Percentiles rank a stretch among this genome's conserved stretches.
phyloP scores from a whole-genome alignment of 2,888 invertebrate genomes.

The Zele albiditarsus region DNA sequence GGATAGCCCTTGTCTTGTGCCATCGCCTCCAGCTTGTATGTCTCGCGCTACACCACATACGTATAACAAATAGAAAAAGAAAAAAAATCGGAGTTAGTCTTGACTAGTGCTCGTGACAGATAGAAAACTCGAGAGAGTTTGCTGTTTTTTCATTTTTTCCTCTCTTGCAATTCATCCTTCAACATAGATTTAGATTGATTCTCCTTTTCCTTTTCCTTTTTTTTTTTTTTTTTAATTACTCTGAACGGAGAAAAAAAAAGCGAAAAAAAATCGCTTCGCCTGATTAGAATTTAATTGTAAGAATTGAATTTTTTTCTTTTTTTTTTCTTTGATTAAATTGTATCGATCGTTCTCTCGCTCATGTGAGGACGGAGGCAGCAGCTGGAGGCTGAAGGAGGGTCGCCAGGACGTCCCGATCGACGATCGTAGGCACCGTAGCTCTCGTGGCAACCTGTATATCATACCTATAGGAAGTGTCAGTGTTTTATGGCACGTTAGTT shows the following conservation, averaged over 20 bases:
- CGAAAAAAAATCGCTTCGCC: constrained; percentile 3
- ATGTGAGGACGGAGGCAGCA: constrained; percentile 53
- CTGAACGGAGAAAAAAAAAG: background rate
- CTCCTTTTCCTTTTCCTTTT: background rate
- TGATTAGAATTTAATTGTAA: constrained; percentile 35
- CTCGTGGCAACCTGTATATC: constrained; percentile 56
- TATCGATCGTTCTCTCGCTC: constrained; percentile 48
- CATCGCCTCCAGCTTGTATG: constrained; percentile 98
- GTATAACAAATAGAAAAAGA: constrained; percentile 77
- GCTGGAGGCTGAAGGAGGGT: constrained; percentile 62
- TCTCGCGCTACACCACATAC: constrained; percentile 86
- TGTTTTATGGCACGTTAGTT: constrained; percentile 43
- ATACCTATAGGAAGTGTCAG: constrained; percentile 49
- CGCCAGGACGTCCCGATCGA: constrained; percentile 58
- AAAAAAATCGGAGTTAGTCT: constrained; percentile 79
- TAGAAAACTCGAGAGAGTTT: constrained; percentile 35
- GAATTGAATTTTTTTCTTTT: constrained; percentile 16
- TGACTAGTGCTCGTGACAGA: constrained; percentile 66
- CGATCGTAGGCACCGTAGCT: constrained; percentile 53
- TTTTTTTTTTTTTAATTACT: background rate
- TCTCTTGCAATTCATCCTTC: constrained; percentile 35
- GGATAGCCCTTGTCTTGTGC: constrained; percentile 98
- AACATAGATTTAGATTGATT: constrained; percentile 42
- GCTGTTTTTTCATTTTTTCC: constrained; percentile 34
- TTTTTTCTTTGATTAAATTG: constrained; percentile 46